Evolutionary conservation across 1,140 invertebrate genomes (phyloP).

Genomic region (Hyles euphorbiae): DNA sequence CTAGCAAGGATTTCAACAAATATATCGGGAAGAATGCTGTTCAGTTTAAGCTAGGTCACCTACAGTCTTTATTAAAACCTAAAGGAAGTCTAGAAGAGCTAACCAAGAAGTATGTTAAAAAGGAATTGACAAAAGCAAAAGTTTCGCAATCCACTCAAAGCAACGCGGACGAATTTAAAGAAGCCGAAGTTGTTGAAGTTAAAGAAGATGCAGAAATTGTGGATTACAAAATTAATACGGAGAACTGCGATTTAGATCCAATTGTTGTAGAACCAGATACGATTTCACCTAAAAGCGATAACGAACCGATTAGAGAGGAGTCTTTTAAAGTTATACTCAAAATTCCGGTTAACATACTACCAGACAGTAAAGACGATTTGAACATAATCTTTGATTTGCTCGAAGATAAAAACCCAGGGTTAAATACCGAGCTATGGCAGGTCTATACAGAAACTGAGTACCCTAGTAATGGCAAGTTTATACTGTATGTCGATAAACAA

Average conservation of each 20-base stretch:
- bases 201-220: background rate
- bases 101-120: constrained; percentile 14
- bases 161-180: background rate
- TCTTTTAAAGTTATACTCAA: constrained; percentile 39
- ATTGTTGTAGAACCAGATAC: constrained; percentile 13
- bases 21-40: constrained; percentile 30
- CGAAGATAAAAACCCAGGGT: constrained; percentile 55
- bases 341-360: constrained; percentile 43
- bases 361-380: constrained; percentile 46
- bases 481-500: constrained; percentile 45
- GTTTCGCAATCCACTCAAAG: background rate
- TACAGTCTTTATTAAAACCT: constrained; percentile 43
- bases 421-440: constrained; percentile 58
- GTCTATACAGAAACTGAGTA: constrained; percentile 27
- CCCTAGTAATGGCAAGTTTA: constrained; percentile 43
- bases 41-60: constrained; percentile 54
- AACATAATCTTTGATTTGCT: constrained; percentile 54
- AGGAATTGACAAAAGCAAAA: background rate
- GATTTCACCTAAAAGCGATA: constrained; percentile 8
- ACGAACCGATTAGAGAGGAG: constrained; percentile 14
- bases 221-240: no score
- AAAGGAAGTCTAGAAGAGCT: constrained; percentile 39
- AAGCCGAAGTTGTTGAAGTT: background rate
- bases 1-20: constrained; percentile 38
- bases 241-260: constrained; percentile 15